These are phyloP conservation scores for Saguinus imperator DNA, from an alignment of 2,113 vertebrate genomes.

Conservation along the genomic window DNA sequence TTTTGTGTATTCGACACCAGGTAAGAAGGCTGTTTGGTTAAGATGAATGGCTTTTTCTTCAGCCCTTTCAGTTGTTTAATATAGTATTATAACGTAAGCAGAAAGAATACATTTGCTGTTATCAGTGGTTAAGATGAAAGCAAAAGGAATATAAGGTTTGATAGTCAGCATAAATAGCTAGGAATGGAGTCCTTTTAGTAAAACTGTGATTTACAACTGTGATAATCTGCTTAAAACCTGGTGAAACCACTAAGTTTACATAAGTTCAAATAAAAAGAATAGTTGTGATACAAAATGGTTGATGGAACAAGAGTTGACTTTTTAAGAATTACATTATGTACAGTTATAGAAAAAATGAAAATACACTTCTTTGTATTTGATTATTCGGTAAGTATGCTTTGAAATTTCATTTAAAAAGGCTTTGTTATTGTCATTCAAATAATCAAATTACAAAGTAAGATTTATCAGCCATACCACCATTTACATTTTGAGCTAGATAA, in stretches of 20 bases:
- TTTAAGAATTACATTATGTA: background rate
- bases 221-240: constrained; percentile 1
- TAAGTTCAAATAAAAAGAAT: constrained; percentile 17
- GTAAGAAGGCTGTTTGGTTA: background rate
- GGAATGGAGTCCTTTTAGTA: background rate
- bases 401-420: constrained; percentile 9
- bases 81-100: background rate
- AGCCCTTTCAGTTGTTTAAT: background rate
- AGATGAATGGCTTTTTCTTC: background rate
- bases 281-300: constrained; percentile 11
- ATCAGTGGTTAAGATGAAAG: background rate
- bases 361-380: background rate
- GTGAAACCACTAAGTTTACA: constrained; percentile 4
- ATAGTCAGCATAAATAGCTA: background rate
- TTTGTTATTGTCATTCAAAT: background rate
- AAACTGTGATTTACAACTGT: background rate
- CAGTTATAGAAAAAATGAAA: background rate
- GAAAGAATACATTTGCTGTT: background rate
- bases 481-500: background rate
- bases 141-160: background rate
- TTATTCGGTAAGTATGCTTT: constrained; percentile 45
- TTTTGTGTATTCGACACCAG: background rate
- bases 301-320: background rate
- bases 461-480: background rate
- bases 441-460: background rate